Conservation (phyloP, 2,113 vertebrate species). For the Bambusicola thoracicus region DNA sequence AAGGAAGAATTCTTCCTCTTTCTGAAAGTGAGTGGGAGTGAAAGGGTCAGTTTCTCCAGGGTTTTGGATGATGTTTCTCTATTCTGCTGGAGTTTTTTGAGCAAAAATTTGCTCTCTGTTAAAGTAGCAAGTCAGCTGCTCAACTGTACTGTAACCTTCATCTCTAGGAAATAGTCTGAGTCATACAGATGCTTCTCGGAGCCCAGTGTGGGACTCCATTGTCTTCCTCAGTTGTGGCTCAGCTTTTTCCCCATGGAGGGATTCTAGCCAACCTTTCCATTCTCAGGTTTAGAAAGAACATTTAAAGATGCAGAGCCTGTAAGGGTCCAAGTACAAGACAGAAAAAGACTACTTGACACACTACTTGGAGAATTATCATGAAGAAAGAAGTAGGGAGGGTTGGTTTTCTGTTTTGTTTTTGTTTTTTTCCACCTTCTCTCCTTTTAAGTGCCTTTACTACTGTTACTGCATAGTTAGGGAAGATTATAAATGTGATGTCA, state of each 20-base stretch:
- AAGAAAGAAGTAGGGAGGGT: not conserved
- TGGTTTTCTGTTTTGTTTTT: not conserved
- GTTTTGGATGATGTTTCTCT: not conserved
- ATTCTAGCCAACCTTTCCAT: constrained; percentile 39
- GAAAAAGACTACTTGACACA: not conserved
- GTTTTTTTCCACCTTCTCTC: not conserved
- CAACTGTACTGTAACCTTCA: not conserved
- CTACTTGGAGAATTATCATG: not conserved
- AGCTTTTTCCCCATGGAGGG: not conserved
- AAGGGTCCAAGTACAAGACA: not conserved
- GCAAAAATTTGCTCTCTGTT: not conserved
- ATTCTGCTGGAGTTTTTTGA: not conserved
- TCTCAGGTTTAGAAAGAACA: not conserved
- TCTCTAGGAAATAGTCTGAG: constrained; percentile 56
- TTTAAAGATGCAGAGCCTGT: constrained; percentile 11
- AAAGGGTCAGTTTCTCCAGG: not conserved
- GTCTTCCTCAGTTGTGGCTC: constrained; percentile 51
- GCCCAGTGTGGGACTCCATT: constrained; percentile 14
- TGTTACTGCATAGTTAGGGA: not conserved
- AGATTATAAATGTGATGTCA: constrained; percentile 12
- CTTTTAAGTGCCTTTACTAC: not conserved
- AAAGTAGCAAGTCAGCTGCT: constrained; percentile 27
- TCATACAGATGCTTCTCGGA: constrained; percentile 43
- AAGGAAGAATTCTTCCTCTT: not conserved
- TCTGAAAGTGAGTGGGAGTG: not conserved